Evolutionary conservation across 2,113 vertebrate species (phyloP).

Genomic region (Ciconia stormi): DNA sequence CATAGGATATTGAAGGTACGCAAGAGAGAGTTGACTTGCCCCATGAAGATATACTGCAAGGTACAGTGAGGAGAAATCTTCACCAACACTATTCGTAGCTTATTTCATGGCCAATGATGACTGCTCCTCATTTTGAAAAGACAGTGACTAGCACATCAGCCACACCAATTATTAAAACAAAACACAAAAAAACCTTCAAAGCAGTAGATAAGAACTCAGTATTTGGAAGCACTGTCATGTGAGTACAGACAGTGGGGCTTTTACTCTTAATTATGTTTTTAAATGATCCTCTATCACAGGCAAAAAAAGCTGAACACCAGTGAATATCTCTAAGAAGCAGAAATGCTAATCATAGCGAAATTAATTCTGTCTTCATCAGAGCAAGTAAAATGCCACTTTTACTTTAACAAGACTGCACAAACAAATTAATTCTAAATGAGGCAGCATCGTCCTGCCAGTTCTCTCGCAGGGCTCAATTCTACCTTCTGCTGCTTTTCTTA

Average conservation of each 20-base stretch:
- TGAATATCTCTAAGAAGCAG: conserved; percentile 2
- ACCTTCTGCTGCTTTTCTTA: conserved; percentile 22
- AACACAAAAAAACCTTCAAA: not conserved
- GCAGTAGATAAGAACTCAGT: not conserved
- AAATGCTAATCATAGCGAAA: conserved; percentile 19
- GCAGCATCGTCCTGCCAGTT: not conserved
- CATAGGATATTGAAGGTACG: not conserved
- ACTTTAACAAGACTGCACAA: conserved; percentile 39
- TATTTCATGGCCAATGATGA: not conserved
- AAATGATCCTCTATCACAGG: not conserved
- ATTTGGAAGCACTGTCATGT: not conserved
- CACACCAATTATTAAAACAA: not conserved
- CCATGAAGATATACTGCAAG: not conserved
- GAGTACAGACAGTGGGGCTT: not conserved
- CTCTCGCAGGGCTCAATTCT: not conserved
- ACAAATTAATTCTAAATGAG: conserved; percentile 54
- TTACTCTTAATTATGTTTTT: conserved; percentile 4
- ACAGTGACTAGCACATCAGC: not conserved
- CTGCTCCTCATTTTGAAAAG: not conserved
- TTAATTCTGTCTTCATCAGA: conserved; percentile 54
- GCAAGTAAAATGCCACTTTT: conserved; percentile 49
- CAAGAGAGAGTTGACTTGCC: not conserved
- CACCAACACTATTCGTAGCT: not conserved
- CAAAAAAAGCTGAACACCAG: not conserved
- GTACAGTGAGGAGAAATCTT: not conserved